Percentiles rank a stretch among this genome's conserved stretches.
Conservation (phyloP, 2,113 vertebrate species). For the Stigmatopora argus region DNA sequence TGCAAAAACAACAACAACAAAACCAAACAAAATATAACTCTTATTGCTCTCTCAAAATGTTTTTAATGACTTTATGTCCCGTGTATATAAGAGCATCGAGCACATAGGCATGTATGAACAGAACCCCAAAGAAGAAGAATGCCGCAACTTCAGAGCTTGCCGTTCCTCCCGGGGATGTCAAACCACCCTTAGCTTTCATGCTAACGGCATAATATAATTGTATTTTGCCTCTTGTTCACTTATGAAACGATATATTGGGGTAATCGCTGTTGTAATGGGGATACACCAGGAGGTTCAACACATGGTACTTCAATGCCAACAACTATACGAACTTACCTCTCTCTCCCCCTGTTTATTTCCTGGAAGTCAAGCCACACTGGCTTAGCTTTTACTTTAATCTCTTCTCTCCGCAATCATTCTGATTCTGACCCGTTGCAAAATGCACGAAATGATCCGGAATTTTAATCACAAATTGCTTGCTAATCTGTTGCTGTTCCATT, state of each 20-base stretch:
- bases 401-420: not conserved
- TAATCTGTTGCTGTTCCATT: constrained; percentile 13
- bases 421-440: not conserved
- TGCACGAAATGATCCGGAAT: constrained; percentile 4
- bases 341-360: not conserved
- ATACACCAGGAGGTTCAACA: not conserved
- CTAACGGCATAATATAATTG: constrained; percentile 54
- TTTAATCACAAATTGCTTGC: not conserved
- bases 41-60: not conserved
- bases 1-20: not conserved
- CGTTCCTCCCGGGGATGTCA: constrained; percentile 41
- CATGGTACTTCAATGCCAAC: not conserved
- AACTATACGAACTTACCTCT: not conserved
- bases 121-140: constrained; percentile 1
- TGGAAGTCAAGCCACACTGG: not conserved
- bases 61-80: not conserved
- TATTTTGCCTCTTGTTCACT: not conserved
- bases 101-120: not conserved
- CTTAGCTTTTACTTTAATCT: not conserved
- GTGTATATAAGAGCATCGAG: not conserved
- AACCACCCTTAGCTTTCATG: constrained; percentile 55
- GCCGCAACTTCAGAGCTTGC: constrained; percentile 52
- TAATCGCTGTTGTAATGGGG: not conserved
- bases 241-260: not conserved
- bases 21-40: no score